Base-by-base conservation (phyloP, 2,797 vertebrate species). In the Saxicola maurus region DNA sequence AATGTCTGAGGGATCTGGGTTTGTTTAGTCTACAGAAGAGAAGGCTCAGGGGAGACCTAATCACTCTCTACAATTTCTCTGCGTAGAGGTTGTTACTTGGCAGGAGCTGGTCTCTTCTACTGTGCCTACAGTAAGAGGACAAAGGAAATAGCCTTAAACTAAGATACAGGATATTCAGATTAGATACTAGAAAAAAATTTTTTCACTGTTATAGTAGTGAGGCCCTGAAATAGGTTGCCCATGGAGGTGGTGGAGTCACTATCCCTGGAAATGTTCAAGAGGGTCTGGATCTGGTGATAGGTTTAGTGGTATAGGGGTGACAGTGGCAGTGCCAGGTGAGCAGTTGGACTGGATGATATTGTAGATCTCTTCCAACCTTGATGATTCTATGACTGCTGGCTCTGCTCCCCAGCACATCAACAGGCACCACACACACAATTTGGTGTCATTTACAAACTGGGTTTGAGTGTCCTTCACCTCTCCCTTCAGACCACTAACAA, bases 101-200 rank as follows among this genome's bases (percentile, higher is more conserved):
- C 21, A 12, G 45, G 17, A 25, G 14, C 10, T 5, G 1, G 24
- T 52, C 33, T 65, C 25, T 65, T 51, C 33, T 46, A 24, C 12
- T 1, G 2, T 11, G 10, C 14, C 30, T 46, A 21, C 5, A 52
- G 38, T 27, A 46, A 72, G 30, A 65, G 7, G 25, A 66, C 17
- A 72, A 46, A 59, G 14, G 7, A 65, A 65, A 79, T 6, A 7
- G 20, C 17, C 17, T 65, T 52, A 45, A 45, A 8, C 7, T 31
- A 31, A 43, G 6, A 51, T 4, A 51, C 6, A 3, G 5, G 13
- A 51, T 17, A 45, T 25, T 30, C 24, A 25, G 16, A 38, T 31
- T 20, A 43, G 17, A 64, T 3, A 19, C 1, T 14, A 48, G 35
- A 9, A 62, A 60, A 72, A 27, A 1, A 3, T 0, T 1, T 38